Percentiles rank a stretch among this genome's conserved stretches.
phyloP scores from a whole-genome alignment of 2,113 vertebrate genomes.

The Lophius piscatorius region DNA sequence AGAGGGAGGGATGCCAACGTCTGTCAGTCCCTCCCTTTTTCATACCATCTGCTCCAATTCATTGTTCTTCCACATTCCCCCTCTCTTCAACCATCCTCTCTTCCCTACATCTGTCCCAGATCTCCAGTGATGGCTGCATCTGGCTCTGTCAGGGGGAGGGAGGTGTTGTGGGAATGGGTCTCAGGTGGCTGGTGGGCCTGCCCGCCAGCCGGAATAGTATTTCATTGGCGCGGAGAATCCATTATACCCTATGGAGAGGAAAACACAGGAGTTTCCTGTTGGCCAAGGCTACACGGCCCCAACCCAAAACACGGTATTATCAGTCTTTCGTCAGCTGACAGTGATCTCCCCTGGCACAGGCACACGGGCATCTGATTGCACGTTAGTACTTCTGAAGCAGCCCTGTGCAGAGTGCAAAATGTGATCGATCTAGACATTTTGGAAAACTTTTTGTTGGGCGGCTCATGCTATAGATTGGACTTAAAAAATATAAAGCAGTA shows the following conservation, averaged over 20 bases:
- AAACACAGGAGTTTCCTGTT: conserved; percentile 75
- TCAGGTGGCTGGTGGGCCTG: conserved; percentile 67
- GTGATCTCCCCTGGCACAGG: conserved; percentile 59
- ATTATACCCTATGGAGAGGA: conserved; percentile 74
- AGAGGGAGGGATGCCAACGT: conserved; percentile 29
- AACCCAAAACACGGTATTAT: conserved; percentile 70
- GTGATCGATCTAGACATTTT: conserved; percentile 58
- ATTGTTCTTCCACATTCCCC: conserved; percentile 41
- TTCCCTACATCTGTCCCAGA: conserved; percentile 47
- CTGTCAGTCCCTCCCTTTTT: conserved; percentile 11
- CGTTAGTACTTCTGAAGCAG: conserved; percentile 59
- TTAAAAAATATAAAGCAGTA: conserved; percentile 45
- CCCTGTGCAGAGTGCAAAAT: conserved; percentile 35
- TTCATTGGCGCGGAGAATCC: conserved; percentile 81
- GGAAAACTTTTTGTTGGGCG: conserved; percentile 60
- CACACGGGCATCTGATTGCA: conserved; percentile 67
- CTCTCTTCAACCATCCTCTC: conserved; percentile 38
- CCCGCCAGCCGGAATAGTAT: conserved; percentile 67
- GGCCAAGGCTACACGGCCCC: conserved; percentile 53
- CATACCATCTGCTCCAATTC: conserved; percentile 57
- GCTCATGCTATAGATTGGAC: conserved; percentile 61
- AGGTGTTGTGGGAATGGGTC: conserved; percentile 68
- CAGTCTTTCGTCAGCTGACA: conserved; percentile 77
- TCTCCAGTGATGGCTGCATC: conserved; percentile 41
- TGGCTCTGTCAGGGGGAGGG: conserved; percentile 43